phyloP scores from a whole-genome alignment of 2,797 vertebrate species.

The Gallirallus australis region DNA sequence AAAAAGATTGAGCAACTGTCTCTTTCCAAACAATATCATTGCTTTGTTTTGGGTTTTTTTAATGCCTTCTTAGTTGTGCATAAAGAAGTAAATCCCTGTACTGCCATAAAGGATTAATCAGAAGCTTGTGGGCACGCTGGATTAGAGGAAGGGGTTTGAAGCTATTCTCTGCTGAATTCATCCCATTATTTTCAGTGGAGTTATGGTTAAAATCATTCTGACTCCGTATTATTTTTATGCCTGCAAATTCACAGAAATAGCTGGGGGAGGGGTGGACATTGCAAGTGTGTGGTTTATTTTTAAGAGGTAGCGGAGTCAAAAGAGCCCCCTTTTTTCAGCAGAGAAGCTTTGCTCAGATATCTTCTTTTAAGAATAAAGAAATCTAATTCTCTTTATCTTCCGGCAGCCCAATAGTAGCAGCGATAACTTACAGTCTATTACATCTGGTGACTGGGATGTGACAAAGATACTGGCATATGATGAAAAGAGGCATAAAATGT shows the following conservation, averaged over 20 bases:
- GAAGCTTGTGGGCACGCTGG: accelerated
- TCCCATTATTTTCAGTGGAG: background rate
- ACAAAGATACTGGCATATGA: conserved; percentile 92
- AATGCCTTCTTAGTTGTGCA: background rate
- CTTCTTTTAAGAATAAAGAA: background rate
- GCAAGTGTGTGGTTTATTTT: background rate
- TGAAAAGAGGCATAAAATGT: conserved; percentile 91
- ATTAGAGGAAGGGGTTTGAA: background rate
- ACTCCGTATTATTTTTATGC: background rate
- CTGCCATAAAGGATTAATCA: background rate
- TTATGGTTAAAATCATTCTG: background rate
- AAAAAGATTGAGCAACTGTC: background rate
- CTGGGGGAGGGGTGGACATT: background rate
- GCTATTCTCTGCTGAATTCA: background rate
- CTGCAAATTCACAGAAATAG: background rate
- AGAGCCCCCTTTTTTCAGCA: background rate
- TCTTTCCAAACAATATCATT: background rate
- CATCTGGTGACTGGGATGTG: conserved; percentile 97
- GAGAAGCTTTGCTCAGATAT: background rate
- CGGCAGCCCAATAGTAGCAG: conserved; percentile 91
- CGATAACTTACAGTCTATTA: conserved; percentile 93
- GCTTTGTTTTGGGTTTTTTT: background rate
- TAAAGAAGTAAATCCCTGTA: background rate
- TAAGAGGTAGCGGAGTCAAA: background rate
- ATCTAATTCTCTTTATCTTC: conserved; percentile 13